Conservation (phyloP, 2,797 vertebrate genomes). For the Platyrinchus mystaceus region DNA sequence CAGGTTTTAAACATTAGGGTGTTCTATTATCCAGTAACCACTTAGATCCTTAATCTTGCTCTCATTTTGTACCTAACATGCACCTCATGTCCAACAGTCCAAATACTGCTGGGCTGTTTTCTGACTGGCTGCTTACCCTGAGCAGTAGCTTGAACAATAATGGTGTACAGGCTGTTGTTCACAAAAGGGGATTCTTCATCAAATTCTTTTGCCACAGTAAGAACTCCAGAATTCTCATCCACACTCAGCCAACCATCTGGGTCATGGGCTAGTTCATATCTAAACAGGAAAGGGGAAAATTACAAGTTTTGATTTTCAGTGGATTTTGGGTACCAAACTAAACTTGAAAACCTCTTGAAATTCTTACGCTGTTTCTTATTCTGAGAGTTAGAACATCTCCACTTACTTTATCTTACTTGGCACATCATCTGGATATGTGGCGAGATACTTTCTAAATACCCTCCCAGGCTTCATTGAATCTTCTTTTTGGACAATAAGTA, state of each 20-base stretch:
- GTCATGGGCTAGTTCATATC: not conserved
- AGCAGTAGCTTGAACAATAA: constrained; percentile 50
- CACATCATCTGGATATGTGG: not conserved
- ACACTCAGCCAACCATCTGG: constrained; percentile 72
- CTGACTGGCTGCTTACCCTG: not conserved
- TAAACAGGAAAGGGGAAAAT: not conserved
- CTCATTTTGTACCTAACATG: not conserved
- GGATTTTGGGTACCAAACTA: not conserved
- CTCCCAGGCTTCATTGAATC: constrained; percentile 77
- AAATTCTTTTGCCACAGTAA: constrained; percentile 74
- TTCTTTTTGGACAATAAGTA: constrained; percentile 37
- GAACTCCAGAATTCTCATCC: constrained; percentile 76
- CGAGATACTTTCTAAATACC: constrained; percentile 61
- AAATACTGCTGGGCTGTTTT: not conserved
- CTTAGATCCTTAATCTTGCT: not conserved
- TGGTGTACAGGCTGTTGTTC: constrained; percentile 70
- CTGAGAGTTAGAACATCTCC: not conserved
- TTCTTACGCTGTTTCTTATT: not conserved
- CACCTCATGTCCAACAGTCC: not conserved
- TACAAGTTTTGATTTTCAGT: not conserved
- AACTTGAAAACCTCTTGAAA: not conserved
- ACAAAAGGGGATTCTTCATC: constrained; percentile 81
- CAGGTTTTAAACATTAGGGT: not conserved
- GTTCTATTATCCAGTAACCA: not conserved
- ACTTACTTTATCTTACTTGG: not conserved